Evolutionary conservation across 2,113 vertebrate species (phyloP), one percentile per base, ranked within the genome.

Genomic region (Calonectris borealis): DNA sequence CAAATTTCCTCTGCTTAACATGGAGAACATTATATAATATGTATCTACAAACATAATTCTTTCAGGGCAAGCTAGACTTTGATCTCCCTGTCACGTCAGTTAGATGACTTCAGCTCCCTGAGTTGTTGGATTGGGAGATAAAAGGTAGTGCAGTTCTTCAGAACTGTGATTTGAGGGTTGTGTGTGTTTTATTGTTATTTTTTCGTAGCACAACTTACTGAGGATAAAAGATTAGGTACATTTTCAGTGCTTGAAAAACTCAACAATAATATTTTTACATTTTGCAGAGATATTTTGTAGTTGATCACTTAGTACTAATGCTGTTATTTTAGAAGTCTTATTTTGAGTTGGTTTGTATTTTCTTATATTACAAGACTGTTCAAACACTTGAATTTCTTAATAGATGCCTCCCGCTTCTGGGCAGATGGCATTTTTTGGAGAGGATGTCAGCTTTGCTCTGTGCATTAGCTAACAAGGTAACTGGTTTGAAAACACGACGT

Each of bases 41-140:
- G 22, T 13, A 18, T 79, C 85, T 90, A 42, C 65, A 68, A 87
- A 81, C 36, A 21, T 44, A 68, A 68, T 84, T 91, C 71, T 88
- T 91, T 66, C 77, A 75, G 84, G 81, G 81, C 90, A 83, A 87
- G 48, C 36, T 26, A 83, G 61, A 40, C 90, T 97, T 96, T 96
- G 85, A 93, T 97, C 90, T 72, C 15, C 78, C 27, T 62, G 31
- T 83, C 76, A 58, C 0, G 2, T 90, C 79, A 73, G 17, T 87
- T 48, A 85, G 60, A 34, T 1, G 7, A 19, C 73, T 80, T 83
- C 72, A 91, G 26, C 22, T 86, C 57, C 66, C 69, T 65, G 71
- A 86, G 86, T 60, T 38, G 73, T 57, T 79, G 78, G 40, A 25
- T 27, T 65, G 40, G 44, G 49, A 90, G 75, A 96, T 87, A 70